Evolutionary conservation across 2,888 invertebrate species (phyloP).

Genomic region (Dasysyrphus tricinctus): DNA sequence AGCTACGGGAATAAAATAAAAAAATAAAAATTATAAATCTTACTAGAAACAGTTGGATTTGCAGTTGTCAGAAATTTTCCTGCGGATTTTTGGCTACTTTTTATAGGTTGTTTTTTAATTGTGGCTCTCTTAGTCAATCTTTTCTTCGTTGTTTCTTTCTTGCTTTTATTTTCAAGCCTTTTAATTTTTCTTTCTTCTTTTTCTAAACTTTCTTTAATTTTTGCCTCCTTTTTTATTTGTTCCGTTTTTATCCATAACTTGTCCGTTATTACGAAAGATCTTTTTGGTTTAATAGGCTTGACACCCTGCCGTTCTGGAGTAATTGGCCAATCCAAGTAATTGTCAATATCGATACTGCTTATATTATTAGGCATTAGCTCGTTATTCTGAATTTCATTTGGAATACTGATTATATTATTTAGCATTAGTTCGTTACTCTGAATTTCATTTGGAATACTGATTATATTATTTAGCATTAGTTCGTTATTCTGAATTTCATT

Average conservation of each 20-base stretch:
- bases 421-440: too few species aligned
- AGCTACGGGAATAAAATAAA: slow-evolving; percentile 22
- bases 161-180: slow-evolving; percentile 40
- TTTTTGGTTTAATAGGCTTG: slow-evolving; percentile 34
- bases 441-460: too few species aligned
- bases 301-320: slow-evolving; percentile 33
- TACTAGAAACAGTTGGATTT: slow-evolving; percentile 27
- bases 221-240: slow-evolving; percentile 30
- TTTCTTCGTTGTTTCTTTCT: slow-evolving; percentile 31
- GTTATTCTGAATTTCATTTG: slow-evolving; percentile 19
- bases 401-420: too few species aligned
- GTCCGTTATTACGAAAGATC: slow-evolving; percentile 39
- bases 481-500: too few species aligned
- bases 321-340: slow-evolving; percentile 47
- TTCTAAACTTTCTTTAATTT: slow-evolving; percentile 35
- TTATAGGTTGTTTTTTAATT: slow-evolving; percentile 10
- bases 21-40: slow-evolving; percentile 29
- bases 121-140: slow-evolving; percentile 19
- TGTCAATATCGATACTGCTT: slow-evolving; percentile 18
- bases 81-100: slow-evolving; percentile 8
- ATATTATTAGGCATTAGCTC: slow-evolving; percentile 31
- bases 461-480: too few species aligned
- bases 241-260: slow-evolving; percentile 24
- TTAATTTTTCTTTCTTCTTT: slow-evolving; percentile 42
- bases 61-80: slow-evolving; percentile 6